phyloP scores from a whole-genome alignment of 2,113 vertebrate species.

The Oxyura jamaicensis region DNA sequence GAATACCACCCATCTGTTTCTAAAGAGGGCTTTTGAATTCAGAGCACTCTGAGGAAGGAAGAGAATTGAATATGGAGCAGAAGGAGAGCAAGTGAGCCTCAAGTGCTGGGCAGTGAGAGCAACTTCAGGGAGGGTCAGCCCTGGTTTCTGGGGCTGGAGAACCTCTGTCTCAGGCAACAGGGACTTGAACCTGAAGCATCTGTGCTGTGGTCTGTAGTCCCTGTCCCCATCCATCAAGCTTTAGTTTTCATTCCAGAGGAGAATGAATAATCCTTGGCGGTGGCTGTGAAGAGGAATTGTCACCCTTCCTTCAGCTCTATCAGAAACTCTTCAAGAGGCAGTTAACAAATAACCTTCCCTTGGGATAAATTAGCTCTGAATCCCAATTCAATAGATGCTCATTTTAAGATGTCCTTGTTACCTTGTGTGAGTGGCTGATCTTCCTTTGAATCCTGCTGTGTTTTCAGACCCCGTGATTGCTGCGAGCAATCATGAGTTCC shows the following conservation, averaged over 20 bases:
- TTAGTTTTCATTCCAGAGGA: background rate
- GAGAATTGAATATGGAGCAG: background rate
- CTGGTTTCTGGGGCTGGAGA: background rate
- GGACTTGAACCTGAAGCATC: background rate
- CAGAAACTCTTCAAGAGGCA: background rate
- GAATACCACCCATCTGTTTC: background rate
- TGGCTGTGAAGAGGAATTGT: background rate
- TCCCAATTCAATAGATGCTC: background rate
- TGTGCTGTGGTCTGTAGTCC: background rate
- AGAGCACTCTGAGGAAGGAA: background rate
- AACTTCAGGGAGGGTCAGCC: background rate
- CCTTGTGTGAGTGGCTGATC: background rate
- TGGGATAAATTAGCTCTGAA: constrained; percentile 24
- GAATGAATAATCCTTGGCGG: background rate
- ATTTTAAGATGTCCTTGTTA: background rate
- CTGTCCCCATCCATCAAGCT: background rate
- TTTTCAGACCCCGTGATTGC: background rate
- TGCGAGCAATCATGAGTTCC: background rate
- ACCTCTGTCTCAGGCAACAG: background rate
- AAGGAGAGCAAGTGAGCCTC: background rate
- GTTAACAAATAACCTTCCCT: background rate
- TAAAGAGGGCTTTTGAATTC: background rate
- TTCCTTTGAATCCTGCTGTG: background rate
- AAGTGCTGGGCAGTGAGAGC: too few species aligned
- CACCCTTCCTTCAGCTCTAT: background rate